phyloP scores from a whole-genome alignment of 1,140 invertebrate species.

The Heliconius congener region DNA sequence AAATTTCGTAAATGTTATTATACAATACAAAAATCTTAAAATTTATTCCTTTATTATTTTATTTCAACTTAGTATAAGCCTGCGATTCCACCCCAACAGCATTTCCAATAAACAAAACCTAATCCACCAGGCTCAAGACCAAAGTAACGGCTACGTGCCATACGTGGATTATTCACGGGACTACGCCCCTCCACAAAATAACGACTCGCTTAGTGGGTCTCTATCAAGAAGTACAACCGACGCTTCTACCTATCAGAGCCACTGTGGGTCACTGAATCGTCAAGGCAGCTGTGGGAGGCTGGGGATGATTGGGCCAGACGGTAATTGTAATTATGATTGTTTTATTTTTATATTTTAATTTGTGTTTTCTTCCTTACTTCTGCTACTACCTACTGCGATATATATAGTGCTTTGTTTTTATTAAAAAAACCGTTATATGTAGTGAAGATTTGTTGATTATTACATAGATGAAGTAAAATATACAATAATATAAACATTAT shows the following conservation, averaged over 20 bases:
- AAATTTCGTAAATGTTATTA: no score
- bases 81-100: no score
- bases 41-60: no score
- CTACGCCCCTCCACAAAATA: constrained; percentile 87
- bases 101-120: background rate
- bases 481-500: background rate
- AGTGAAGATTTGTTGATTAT: no score
- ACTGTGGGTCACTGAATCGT: constrained; percentile 60
- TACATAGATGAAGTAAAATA: no score
- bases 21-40: no score
- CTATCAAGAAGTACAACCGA: constrained; percentile 66
- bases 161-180: constrained; percentile 92
- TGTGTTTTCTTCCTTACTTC: no score
- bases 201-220: constrained; percentile 59
- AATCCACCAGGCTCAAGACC: constrained; percentile 86
- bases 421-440: no score
- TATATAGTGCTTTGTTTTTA: no score
- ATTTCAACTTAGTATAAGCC: no score
- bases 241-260: constrained; percentile 59
- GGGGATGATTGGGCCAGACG: constrained; percentile 63
- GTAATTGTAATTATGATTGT: constrained; percentile 27
- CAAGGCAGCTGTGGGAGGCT: constrained; percentile 65
- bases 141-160: constrained; percentile 93
- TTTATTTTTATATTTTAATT: background rate
- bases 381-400: no score